phyloP scores from a whole-genome alignment of 2,888 invertebrate genomes.

The Drosophila parthenogenetica region DNA sequence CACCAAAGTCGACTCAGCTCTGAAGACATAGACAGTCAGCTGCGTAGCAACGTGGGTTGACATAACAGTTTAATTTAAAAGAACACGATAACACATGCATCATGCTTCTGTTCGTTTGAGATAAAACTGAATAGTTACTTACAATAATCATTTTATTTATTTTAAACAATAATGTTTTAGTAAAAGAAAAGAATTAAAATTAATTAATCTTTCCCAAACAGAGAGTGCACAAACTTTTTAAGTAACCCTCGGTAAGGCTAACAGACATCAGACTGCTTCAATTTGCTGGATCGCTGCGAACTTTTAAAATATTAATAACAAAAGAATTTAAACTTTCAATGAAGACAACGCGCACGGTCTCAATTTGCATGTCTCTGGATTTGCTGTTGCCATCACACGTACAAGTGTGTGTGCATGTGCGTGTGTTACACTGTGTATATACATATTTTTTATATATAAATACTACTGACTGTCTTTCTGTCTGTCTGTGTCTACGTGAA shows the following conservation, averaged over 20 bases:
- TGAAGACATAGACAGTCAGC: conserved; percentile 4
- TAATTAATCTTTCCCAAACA: too few relatives aligned
- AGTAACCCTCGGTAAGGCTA: conserved; percentile 22
- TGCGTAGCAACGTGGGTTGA: conserved; percentile 25
- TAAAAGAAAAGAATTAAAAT: too few relatives aligned
- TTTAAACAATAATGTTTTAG: too few relatives aligned
- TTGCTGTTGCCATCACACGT: conserved; percentile 3
- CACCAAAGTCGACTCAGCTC: conserved; percentile 22
- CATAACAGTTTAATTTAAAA: conserved; percentile 12
- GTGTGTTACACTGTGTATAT: conserved; percentile 3
- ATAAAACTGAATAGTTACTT: neutral
- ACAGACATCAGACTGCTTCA: conserved; percentile 38
- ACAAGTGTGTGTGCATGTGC: neutral
- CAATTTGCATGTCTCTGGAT: conserved; percentile 46
- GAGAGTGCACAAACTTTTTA: neutral
- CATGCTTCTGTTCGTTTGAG: too few relatives aligned
- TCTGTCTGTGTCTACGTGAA: conserved; percentile 28
- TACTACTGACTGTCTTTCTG: conserved; percentile 13
- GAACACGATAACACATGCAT: too few relatives aligned
- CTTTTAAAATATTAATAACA: conserved; percentile 77
- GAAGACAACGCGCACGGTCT: conserved; percentile 46
- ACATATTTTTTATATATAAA: conserved; percentile 19
- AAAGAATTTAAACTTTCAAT: conserved; percentile 76
- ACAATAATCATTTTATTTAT: neutral
- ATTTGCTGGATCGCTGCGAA: conserved; percentile 54